Evolutionary conservation across 2,797 vertebrate genomes (phyloP), one percentile per base, ranked within the genome.

Genomic region (Nyctalus aviator): DNA sequence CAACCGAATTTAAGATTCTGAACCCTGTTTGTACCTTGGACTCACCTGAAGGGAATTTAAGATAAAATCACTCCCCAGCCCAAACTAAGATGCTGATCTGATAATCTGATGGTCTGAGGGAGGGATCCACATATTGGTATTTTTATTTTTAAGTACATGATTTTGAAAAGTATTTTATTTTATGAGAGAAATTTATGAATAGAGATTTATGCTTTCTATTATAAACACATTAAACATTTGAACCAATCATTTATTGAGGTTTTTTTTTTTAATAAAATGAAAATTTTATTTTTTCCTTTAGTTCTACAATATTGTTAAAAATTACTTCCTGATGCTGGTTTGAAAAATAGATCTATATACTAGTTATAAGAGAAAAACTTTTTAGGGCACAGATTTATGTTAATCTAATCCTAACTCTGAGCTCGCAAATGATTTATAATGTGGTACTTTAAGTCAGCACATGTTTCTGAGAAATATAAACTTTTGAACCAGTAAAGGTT

Each of bases 221-320:
- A 62, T 84, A 69, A 89, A 93, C 21, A 73, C 27, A 48, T 5
- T 44, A 9, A 41, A 25, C 14, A 20, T 35, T 87, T 87, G 17
- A 90, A 21, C 23, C 8, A 35, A 44, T 83, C 8, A 30, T 75
- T 93, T 27, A 77, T 5, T 71, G 15, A 17, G 18, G 50, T 18
- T 17, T 53, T 76, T 32, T 77, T 92, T 92, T 82, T 53, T n/a
- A 48, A 55, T n/a, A 37, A 83, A 93, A 53, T 64, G 41, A 14
- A 85, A 68, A 44, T 91, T 90, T 3, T 0, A n/a, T 89, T 78
- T 91, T 76, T 76, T 21, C 21, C 4, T 84, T 82, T 57, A 46
- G 72, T 88, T 92, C 64, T 94, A 25, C 2, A 35, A 11, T 87
- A 30, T 73, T 94, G 41, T 87, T 12, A 72, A 79, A 89, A 93